Evolutionary conservation across 2,113 vertebrate species (phyloP), one percentile per base, ranked within the genome.

Genomic region (Megaceryle torquata): DNA sequence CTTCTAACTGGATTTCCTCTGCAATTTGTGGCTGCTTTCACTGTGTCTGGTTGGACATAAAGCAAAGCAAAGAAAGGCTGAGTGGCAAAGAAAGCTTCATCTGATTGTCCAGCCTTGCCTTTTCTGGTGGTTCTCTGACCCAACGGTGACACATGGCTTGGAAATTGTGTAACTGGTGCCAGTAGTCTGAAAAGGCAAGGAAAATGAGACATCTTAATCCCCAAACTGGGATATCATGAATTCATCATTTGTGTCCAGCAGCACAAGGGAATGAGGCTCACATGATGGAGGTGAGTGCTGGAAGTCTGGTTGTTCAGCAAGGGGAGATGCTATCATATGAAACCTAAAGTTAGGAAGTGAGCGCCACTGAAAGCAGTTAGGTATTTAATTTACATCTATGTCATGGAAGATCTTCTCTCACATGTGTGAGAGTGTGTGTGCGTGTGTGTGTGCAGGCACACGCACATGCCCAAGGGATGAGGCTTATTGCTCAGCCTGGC

Each of bases 11-110:
- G 41, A 90, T 86, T 91, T 93, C 50, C 67, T 78, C 35, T n/a
- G 79, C 21, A 77, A 31, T 92, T 64, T 57, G 82, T 80, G 90
- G 68, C 68, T 94, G 63, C 63, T 86, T 83, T 88, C 90, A 39
- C 88, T 50, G 6, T 9, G 25, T 50, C 59, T n/a, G 44, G 31
- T 37, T 29, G 31, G 51, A 35, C 71, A 51, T 4, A 50, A 77
- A 54, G 35, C 33, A 57, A 22, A 19, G 68, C 41, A 44, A 46
- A 44, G 41, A 26, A 76, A 80, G 54, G 22, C 19, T 59, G 51
- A 11, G 43, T 44, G 16, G 37, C 46, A 63, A 41, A 86, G 60
- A 41, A 46, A 82, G 25, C 33, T 65, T 35, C 31, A 10, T 5
- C 43, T 82, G 13, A 21, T 13, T 24, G 61, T 39, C 39, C 70